Base-by-base conservation (phyloP, 2,888 invertebrate species). In the Petrolisthes manimaculis region DNA sequence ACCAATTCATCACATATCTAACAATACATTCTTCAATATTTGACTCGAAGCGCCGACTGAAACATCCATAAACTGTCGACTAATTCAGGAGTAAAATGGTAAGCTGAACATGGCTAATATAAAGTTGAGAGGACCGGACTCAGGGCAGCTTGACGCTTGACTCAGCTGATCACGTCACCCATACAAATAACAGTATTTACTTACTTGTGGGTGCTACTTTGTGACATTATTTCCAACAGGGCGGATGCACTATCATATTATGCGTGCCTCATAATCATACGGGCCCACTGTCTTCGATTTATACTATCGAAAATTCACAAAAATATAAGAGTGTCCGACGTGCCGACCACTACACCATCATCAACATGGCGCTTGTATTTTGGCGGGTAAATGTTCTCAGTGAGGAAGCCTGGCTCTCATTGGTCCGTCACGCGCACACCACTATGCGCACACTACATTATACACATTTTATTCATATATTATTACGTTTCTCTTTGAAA, bases 281-380 rank as follows among this genome's bases (percentile, higher is more conserved):
- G 55, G 51, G 69, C 37, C 54, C 75, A 77, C 75, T 78, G 69
- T 86, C 77, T 83, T 74, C 12, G 77, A 14, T n/a, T 79, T 55
- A 21, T 24, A 78, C 69, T 78, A 83, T 69, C 61, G 21, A 87
- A 77, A 81, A 83, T 78, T 69, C 69, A 54, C 9, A 79, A 79
- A 67, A 69, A 18, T 12, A 69, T 83, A 67, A 6, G 69, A 54
- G 54, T 67, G 86, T 21, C 21, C 75, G 67, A 3, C 54, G 83
- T 79, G 55, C 37, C 77, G 79, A 83, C 83, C 54, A 75, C 55
- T 67, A 24, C 71, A 54, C 53, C n/a, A 8, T 53, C 51, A 87
- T 56, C 86, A 87, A 87, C 86, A 87, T 87, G 86, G 86, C 86
- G 86, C 86, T 87, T 78, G 86, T 87, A 87, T 87, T 87, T 87